Conservation (phyloP, 2,797 vertebrate species). For the Liparis tanakae region DNA sequence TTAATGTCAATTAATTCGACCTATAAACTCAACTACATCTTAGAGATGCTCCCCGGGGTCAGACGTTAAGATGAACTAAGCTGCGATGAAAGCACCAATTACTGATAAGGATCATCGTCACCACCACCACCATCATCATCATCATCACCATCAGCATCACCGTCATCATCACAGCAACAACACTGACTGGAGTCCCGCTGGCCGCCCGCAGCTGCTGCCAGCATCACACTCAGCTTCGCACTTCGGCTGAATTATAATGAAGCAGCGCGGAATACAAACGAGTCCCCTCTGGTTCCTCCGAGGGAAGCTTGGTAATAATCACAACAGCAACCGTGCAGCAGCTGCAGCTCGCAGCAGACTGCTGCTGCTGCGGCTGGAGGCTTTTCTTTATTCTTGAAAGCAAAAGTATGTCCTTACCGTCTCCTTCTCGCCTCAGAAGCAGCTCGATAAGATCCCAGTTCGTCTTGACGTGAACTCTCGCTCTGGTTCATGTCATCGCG, state of each 20-base stretch:
- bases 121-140: conserved; percentile 23
- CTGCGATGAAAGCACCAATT: conserved; percentile 11
- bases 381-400: neutral
- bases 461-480: neutral
- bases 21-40: neutral
- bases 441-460: conserved; percentile 1
- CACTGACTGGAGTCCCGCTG: conserved; percentile 10
- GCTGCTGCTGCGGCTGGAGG: neutral
- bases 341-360: neutral
- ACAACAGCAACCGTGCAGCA: neutral
- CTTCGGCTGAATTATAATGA: neutral
- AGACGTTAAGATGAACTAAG: neutral
- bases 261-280: conserved; percentile 24
- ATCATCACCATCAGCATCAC: conserved; percentile 25
- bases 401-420: conserved; percentile 54
- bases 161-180: conserved; percentile 26
- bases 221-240: conserved; percentile 8
- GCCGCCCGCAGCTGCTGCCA: conserved; percentile 18
- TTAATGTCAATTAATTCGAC: neutral
- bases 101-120: conserved; percentile 44
- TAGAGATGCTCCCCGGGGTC: neutral
- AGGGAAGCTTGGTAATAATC: conserved; percentile 15
- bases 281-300: neutral
- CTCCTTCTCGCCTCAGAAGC: neutral
- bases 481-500: conserved; percentile 20